Evolutionary conservation across 2,888 invertebrate genomes (phyloP).

Genomic region (Parnassius mnemosyne): DNA sequence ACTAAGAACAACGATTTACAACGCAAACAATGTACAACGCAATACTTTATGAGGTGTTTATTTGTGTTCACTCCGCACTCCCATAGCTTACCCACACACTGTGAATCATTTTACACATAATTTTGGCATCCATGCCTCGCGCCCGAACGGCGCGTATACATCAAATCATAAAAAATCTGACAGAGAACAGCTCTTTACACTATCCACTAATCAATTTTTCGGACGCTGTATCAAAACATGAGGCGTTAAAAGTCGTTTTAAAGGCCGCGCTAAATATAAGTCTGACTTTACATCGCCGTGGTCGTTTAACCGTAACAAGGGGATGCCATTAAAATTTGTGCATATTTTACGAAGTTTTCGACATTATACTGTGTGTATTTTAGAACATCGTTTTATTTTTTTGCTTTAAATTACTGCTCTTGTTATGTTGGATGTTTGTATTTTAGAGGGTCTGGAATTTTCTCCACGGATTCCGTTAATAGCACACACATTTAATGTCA

Average conservation of each 20-base stretch:
- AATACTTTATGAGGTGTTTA: conserved; percentile 38
- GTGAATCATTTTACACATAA: conserved; percentile 40
- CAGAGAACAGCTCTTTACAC: conserved; percentile 15
- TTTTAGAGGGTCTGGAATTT: too few species aligned
- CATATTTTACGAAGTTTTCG: conserved; percentile 6
- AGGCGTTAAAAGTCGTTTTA: conserved; percentile 10
- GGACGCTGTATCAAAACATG: conserved; percentile 16
- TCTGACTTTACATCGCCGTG: not conserved
- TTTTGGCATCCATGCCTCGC: not conserved
- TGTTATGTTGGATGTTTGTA: too few species aligned
- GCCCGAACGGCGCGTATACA: not conserved
- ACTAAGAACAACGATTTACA: conserved; percentile 23
- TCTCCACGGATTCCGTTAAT: too few species aligned
- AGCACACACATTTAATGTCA: too few species aligned
- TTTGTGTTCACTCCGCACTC: conserved; percentile 33
- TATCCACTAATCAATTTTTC: conserved; percentile 15
- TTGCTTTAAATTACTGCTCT: too few species aligned
- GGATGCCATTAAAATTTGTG: not conserved
- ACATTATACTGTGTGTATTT: conserved; percentile 3
- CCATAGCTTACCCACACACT: conserved; percentile 27
- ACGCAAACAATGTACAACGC: conserved; percentile 36
- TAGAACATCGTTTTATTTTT: not conserved
- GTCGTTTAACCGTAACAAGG: conserved; percentile 3
- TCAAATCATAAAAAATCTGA: conserved; percentile 4
- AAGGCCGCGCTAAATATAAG: not conserved